Conservation (phyloP, 2,797 vertebrate genomes). For the Pipistrellus kuhlii region DNA sequence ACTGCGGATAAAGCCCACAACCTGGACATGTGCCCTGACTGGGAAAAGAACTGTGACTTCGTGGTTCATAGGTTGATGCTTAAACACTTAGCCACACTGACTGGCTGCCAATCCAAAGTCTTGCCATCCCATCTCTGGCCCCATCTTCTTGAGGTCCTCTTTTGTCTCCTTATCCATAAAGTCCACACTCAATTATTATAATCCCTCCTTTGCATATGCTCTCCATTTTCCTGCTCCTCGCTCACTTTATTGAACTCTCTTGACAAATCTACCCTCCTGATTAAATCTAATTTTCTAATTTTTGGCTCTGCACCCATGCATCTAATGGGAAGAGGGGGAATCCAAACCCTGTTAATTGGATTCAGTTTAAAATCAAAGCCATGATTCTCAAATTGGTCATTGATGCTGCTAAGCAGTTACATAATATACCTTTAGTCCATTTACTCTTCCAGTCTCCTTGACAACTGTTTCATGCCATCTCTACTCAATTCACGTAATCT, state of each 20-base stretch:
- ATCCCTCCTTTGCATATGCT: not conserved
- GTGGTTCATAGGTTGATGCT: too few relatives aligned
- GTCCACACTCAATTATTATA: not conserved
- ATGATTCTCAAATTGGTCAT: not conserved
- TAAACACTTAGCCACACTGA: too few relatives aligned
- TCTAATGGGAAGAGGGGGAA: not conserved
- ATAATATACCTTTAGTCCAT: not conserved
- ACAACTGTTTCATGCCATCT: not conserved
- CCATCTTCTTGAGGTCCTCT: not conserved
- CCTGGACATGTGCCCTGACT: too few relatives aligned
- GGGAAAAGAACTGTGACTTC: too few relatives aligned
- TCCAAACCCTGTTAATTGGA: not conserved
- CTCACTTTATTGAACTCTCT: not conserved
- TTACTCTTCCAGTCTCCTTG: not conserved
- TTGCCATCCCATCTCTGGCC: not conserved
- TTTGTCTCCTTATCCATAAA: constrained; percentile 4
- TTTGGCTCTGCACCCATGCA: not conserved
- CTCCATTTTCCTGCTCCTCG: not conserved
- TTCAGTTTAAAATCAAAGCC: constrained; percentile 15
- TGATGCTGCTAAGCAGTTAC: not conserved
- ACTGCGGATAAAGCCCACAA: too few relatives aligned
- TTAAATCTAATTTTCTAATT: constrained; percentile 23
- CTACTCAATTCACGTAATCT: not conserved
- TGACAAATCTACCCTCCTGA: not conserved
- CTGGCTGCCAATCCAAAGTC: not conserved